Evolutionary conservation across 2,113 vertebrate species (phyloP).

Genomic region (Boleophthalmus pectinirostris): DNA sequence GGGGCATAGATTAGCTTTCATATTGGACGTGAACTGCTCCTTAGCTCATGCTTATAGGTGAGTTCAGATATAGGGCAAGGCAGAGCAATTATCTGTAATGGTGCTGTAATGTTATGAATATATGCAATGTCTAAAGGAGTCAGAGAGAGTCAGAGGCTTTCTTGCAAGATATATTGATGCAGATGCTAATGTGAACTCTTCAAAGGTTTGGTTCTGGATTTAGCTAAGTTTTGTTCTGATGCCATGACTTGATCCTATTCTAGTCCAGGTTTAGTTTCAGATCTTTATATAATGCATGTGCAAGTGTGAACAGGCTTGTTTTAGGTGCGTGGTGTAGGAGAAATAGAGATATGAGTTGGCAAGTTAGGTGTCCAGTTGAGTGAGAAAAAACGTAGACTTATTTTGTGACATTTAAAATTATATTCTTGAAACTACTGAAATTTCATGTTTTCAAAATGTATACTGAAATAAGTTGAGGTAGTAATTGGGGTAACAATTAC

Average conservation of each 20-base stretch:
- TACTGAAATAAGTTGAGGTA: no score
- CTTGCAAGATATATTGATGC: background rate
- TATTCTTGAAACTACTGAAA: background rate
- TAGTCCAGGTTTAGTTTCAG: no score
- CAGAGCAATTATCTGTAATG: slow-evolving; percentile 46
- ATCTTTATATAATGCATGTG: no score
- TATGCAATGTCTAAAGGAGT: slow-evolving; percentile 13
- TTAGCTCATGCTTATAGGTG: slow-evolving; percentile 17
- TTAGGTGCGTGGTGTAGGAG: background rate
- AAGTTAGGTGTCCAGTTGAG: no score
- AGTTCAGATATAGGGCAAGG: slow-evolving; percentile 47
- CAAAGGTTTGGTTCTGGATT: background rate
- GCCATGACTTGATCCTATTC: no score
- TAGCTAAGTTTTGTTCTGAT: no score
- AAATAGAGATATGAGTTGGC: no score
- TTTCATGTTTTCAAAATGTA: no score
- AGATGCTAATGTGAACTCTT: background rate
- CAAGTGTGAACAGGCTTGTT: background rate
- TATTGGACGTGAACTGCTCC: slow-evolving; percentile 15
- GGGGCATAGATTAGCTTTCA: slow-evolving; percentile 13
- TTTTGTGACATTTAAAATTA: background rate
- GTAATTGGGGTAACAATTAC: no score
- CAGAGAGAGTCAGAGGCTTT: background rate
- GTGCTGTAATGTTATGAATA: slow-evolving; percentile 34
- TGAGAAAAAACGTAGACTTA: background rate